phyloP scores from a whole-genome alignment of 92 coral and sea anemone genomes.

The Metridium senile region DNA sequence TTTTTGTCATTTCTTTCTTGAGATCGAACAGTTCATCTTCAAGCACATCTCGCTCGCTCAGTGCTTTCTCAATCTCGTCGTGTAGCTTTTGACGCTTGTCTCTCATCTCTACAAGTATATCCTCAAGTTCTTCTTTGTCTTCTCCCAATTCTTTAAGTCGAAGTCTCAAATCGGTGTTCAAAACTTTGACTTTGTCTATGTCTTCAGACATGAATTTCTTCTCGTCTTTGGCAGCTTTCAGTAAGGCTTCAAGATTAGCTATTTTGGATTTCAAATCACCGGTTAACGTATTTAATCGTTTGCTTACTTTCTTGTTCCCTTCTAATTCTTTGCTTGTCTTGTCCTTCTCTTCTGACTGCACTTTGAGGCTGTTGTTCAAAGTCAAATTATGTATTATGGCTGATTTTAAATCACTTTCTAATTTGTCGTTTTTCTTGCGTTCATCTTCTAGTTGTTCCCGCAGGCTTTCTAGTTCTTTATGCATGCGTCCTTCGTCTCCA shows the following conservation, averaged over 20 bases:
- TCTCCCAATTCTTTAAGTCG: conserved; percentile 61
- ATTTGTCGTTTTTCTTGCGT: conserved; percentile 43
- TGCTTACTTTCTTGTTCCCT: conserved; percentile 34
- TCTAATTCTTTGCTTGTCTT: conserved; percentile 27
- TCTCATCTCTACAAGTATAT: conserved; percentile 68
- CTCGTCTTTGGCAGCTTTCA: conserved; percentile 45
- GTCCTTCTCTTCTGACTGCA: conserved; percentile 27
- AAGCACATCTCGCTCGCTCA: conserved; percentile 71
- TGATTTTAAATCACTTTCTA: conserved; percentile 55
- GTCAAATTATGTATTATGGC: conserved; percentile 49
- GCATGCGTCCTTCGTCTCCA: conserved; percentile 26
- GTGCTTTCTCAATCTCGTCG: conserved; percentile 60
- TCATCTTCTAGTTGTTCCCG: conserved; percentile 29
- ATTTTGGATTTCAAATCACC: conserved; percentile 37
- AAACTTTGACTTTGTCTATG: conserved; percentile 43
- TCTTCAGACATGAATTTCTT: conserved; percentile 51
- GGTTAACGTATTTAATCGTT: conserved; percentile 35
- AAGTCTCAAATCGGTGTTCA: conserved; percentile 40
- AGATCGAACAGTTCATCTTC: conserved; percentile 67
- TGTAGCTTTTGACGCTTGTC: conserved; percentile 73
- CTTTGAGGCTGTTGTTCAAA: conserved; percentile 42
- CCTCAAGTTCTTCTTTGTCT: conserved; percentile 86
- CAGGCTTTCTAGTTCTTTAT: conserved; percentile 22
- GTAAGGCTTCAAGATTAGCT: conserved; percentile 40
- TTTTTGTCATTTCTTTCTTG: conserved; percentile 46